Conservation (phyloP, 2,888 invertebrate species). For the Conops quadrifasciatus region DNA sequence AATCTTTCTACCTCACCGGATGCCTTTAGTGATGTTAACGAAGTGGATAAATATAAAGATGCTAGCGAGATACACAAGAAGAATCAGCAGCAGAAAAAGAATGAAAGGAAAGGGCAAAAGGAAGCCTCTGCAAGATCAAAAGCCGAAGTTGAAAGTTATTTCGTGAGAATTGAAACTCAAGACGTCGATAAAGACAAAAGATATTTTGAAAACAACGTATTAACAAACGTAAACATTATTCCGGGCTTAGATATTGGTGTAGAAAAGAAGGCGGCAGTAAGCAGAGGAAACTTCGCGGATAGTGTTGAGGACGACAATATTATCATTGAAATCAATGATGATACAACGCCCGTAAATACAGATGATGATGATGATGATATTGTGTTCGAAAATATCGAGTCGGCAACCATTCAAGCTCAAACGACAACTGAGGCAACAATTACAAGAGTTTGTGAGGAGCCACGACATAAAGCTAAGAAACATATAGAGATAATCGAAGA, state of each 20-base stretch:
- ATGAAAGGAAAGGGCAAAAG: no score
- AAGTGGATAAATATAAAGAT: no score
- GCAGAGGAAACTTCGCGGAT: not conserved
- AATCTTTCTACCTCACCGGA: no score
- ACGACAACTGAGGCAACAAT: not conserved
- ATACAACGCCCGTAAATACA: conserved; percentile 26
- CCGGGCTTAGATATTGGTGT: not conserved
- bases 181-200: not conserved
- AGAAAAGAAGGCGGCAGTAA: not conserved
- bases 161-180: not conserved
- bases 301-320: conserved; percentile 32
- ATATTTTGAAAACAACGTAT: not conserved
- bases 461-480: conserved; percentile 4
- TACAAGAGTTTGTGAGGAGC: not conserved
- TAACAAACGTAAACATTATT: not conserved
- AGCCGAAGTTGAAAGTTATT: conserved; percentile 3
- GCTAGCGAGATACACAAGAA: no score
- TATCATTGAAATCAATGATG: conserved; percentile 41
- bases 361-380: conserved; percentile 39
- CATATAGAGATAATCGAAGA: conserved; percentile 50
- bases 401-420: not conserved
- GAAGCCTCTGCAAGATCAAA: not conserved
- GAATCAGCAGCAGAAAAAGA: no score
- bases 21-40: not conserved
- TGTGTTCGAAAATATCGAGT: not conserved